Base-by-base conservation (phyloP, 2,113 vertebrate species). In the Paracyprichromis sp. region DNA sequence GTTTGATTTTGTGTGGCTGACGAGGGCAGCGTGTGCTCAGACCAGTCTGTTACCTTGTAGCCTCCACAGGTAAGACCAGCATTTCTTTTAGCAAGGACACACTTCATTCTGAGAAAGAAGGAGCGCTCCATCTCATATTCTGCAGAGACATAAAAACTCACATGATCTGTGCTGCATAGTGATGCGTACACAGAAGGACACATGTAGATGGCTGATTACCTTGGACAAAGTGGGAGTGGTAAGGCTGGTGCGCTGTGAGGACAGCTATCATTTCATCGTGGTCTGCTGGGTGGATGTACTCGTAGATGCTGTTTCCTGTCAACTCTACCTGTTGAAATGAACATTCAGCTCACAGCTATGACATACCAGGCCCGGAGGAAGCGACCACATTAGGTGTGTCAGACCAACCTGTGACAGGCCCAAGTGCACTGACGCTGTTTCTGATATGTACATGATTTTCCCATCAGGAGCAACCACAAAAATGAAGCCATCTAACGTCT, bases 361-460 rank as follows among this genome's bases (percentile, higher is more conserved):
- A 91, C 21, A 29, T 4, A 11, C 17, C 5, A 71, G 50, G 26
- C 21, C 7, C 5, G 4, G 57, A 2, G 29, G 40, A 40, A 36
- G 40, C 36, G 21, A 8, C 14, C 12, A 53, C 19, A 36, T 29
- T 2, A 2, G 50, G 21, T 17, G 56, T 24, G 29, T 66, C 59
- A 57, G 66, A 88, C 91, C 47, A 97, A 99, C 98, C 98, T 99
- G 99, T 50, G 99, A 99, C 94, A 99, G 96, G 83, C 98, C 99
- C 95, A 99, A 92, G 90, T 99, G 99, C 76, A 99, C 99, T 0
- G 99, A 99, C 3, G 99, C 99, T 0, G 99, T 99, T 94, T 99
- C 99, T 2, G 99, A 99, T 91, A 99, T 99, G 95, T 99, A 99
- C 99, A 99, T 99, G 90, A 99, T 99, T 95, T 99, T 99, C 36